These are phyloP conservation scores for Oncopeltus fasciatus DNA, from an alignment of 1,140 invertebrate genomes.

Conservation along the genomic window DNA sequence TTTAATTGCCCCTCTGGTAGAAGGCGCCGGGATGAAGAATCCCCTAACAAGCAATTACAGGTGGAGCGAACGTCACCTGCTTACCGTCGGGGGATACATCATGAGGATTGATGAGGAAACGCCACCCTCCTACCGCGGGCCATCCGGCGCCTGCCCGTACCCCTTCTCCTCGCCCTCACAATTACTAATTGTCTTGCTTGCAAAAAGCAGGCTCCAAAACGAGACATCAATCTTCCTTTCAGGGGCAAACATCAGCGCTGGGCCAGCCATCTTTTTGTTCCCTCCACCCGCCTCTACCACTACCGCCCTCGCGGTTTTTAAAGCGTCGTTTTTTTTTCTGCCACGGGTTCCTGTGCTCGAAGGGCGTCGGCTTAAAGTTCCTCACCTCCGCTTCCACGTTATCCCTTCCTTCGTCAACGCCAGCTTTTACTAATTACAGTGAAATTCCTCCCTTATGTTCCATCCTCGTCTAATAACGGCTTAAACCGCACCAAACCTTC, in stretches of 20 bases:
- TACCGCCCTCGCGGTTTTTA: constrained; percentile 1
- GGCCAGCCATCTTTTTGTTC: constrained; percentile 1
- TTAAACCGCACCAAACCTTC: too few species aligned
- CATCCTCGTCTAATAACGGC: too few species aligned
- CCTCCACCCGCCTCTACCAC: neutral
- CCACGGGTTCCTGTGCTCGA: neutral
- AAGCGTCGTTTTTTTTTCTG: constrained; percentile 1
- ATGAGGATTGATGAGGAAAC: constrained; percentile 8
- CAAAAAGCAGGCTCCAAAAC: constrained; percentile 15
- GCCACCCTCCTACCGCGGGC: too few species aligned
- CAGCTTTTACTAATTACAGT: too few species aligned
- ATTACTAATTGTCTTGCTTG: constrained; percentile 17
- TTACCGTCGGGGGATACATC: neutral
- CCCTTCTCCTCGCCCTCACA: neutral
- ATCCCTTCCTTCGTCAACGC: too few species aligned
- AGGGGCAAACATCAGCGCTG: constrained; percentile 2
- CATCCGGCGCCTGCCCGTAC: too few species aligned
- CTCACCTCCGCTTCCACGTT: too few species aligned
- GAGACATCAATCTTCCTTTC: constrained; percentile 18
- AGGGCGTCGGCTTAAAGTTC: neutral
- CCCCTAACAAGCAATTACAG: constrained; percentile 12
- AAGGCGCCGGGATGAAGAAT: neutral
- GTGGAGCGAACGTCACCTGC: neutral
- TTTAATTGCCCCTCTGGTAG: neutral
- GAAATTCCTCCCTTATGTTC: too few species aligned